A percentile compares a stretch with the other conserved stretches of the same genome.
Evolutionary conservation across 2,888 invertebrate species (phyloP).

Genomic region (Leistus spinibarbis): DNA sequence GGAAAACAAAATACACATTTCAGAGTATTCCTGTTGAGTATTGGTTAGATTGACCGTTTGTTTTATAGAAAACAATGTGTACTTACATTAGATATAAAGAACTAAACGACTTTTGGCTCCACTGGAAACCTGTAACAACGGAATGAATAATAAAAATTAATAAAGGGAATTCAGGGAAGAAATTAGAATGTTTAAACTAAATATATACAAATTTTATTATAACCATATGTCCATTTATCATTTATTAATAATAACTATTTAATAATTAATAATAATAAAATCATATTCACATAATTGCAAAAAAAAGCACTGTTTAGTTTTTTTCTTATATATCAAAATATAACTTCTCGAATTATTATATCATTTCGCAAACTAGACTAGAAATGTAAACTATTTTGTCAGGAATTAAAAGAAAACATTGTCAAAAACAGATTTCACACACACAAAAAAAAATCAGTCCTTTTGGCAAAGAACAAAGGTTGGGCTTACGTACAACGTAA

Average conservation of each 20-base stretch:
- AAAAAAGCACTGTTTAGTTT: constrained; percentile 24
- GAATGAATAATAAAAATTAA: not conserved
- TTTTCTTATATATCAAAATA: constrained; percentile 30
- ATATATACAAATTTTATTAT: constrained; percentile 36
- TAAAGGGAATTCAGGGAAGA: not conserved
- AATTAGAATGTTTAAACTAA: constrained; percentile 8
- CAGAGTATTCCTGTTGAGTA: too few species aligned
- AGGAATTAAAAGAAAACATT: constrained; percentile 15
- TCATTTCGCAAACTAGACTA: constrained; percentile 21
- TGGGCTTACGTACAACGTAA: too few species aligned
- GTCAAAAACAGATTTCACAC: not conserved
- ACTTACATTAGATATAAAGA: too few species aligned
- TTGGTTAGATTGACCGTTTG: too few species aligned
- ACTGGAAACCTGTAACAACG: not conserved
- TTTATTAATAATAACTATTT: constrained; percentile 26
- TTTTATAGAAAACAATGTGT: too few species aligned
- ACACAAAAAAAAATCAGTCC: not conserved
- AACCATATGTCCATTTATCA: constrained; percentile 33
- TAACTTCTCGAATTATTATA: constrained; percentile 25
- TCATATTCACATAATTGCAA: constrained; percentile 27
- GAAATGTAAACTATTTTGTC: constrained; percentile 25
- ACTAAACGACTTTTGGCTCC: too few species aligned
- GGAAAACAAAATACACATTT: too few species aligned
- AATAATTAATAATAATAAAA: constrained; percentile 22
- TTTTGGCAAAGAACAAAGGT: too few species aligned